Evolutionary conservation across 1,140 invertebrate genomes (phyloP), one percentile per base, ranked within the genome.

Genomic region (Rhizoglyphus robini): DNA sequence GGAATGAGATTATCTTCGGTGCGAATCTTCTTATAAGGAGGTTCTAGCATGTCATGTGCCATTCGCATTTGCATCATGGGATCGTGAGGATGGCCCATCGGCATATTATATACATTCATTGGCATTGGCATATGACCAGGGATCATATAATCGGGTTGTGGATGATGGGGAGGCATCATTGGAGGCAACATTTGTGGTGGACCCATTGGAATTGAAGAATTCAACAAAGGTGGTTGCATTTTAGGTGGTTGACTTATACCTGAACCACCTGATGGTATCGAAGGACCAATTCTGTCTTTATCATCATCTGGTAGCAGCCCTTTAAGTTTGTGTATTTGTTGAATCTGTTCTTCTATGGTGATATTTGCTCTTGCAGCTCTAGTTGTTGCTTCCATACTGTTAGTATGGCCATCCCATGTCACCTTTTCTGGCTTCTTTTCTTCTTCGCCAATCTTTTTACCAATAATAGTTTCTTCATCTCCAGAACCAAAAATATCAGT

Each of bases 401-500:
- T 90, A 0, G 90, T 94, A 74, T 97, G 93, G n/a, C 94, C 94
- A 77, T 98, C 95, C 95, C 95, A 98, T 27, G 90, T 95, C 1
- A 92, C 88, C 73, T 82, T 91, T 73, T 93, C 90, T 18, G 57
- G 73, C 86, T 87, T 69, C 83, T 83, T 68, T 87, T 80, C 93
- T 72, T 97, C 94, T 76, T 97, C 93, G 8, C 96, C 96, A 64
- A 78, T 75, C 77, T 99, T 99, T 78, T 96, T 94, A 83, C 96
- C 96, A 75, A 99, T 99, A 1, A 90, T 88, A 0, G 95, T 96
- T 81, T 99, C 96, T 76, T 98, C 94, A 72, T 91, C 90, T 68
- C 95, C 96, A 65, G 91, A 87, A 81, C 96, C 96, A 75, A 99
- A 99, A 77, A 99, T 99, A 83, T 99, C 96, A 2, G 96, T 97